phyloP scores from a whole-genome alignment of 35 echinoderm and acorn worm genomes.

The Apostichopus californicus region DNA sequence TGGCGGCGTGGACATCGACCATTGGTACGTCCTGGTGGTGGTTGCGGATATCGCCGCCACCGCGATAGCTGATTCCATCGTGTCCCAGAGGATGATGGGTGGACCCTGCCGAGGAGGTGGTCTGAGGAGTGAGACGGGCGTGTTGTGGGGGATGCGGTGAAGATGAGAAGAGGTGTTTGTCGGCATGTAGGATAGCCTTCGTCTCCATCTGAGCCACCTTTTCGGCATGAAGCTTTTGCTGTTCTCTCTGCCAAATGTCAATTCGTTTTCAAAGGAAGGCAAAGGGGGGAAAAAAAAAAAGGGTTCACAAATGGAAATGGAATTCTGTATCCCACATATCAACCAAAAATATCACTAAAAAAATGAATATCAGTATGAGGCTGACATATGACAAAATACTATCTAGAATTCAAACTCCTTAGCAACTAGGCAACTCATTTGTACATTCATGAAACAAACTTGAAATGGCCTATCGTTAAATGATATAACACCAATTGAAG shows the following conservation, averaged over 20 bases:
- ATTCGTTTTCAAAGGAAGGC: not conserved
- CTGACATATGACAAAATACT: too few species aligned
- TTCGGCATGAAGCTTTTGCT: slow-evolving; percentile 46
- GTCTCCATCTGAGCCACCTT: slow-evolving; percentile 49
- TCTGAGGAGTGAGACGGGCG: slow-evolving; percentile 25
- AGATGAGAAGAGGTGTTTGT: slow-evolving; percentile 44
- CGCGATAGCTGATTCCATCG: not conserved
- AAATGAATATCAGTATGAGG: too few species aligned
- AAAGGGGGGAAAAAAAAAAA: not conserved
- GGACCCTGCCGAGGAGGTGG: slow-evolving; percentile 35
- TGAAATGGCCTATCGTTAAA: too few species aligned
- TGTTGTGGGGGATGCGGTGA: slow-evolving; percentile 26
- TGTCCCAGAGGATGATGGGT: slow-evolving; percentile 29
- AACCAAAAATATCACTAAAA: too few species aligned
- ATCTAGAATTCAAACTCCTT: too few species aligned
- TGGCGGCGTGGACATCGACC: slow-evolving; percentile 64
- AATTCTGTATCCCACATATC: too few species aligned
- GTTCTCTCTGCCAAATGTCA: slow-evolving; percentile 23
- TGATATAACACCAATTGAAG: too few species aligned
- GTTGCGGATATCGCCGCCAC: slow-evolving; percentile 30
- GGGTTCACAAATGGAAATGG: not conserved
- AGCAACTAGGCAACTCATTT: too few species aligned
- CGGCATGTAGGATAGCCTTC: slow-evolving; percentile 51
- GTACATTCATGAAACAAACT: too few species aligned
- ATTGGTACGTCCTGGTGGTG: slow-evolving; percentile 42